phyloP scores from a whole-genome alignment of 2,113 vertebrate genomes.

The Indri indri region DNA sequence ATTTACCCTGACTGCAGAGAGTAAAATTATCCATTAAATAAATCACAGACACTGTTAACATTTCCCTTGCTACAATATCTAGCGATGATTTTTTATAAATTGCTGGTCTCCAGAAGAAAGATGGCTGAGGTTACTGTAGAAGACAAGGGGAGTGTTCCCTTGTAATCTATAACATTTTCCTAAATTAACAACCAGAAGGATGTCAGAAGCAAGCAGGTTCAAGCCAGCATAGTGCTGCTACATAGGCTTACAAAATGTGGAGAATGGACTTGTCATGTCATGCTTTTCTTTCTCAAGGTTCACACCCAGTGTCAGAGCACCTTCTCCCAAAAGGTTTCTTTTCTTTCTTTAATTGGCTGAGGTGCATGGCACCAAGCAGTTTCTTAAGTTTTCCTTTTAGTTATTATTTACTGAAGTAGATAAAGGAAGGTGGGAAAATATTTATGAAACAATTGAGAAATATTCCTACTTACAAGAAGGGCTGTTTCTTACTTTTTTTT shows the following conservation, averaged over 20 bases:
- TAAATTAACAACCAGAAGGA: not conserved
- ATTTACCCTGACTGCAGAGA: constrained; percentile 1
- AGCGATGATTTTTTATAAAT: constrained; percentile 31
- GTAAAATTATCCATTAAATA: constrained; percentile 60
- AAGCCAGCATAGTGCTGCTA: not conserved
- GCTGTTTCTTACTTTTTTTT: not conserved
- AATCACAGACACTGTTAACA: constrained; percentile 51
- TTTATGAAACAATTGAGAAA: not conserved
- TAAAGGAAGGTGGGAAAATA: not conserved
- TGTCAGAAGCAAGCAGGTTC: not conserved
- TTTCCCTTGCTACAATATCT: constrained; percentile 42
- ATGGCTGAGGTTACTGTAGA: not conserved
- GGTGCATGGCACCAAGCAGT: too few species aligned
- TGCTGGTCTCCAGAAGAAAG: constrained; percentile 28
- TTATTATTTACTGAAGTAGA: not conserved
- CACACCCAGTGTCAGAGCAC: not conserved
- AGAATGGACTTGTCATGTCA: not conserved
- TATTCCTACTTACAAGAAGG: not conserved
- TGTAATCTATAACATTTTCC: constrained; percentile 20
- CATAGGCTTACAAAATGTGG: not conserved
- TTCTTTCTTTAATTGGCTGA: too few species aligned
- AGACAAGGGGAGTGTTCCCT: not conserved
- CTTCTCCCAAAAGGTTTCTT: not conserved
- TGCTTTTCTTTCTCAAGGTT: not conserved
- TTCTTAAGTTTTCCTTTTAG: not conserved